A percentile compares a stretch with the other conserved stretches of the same genome.
Conservation (phyloP, 2,113 vertebrate species). For the Alosa alosa region DNA sequence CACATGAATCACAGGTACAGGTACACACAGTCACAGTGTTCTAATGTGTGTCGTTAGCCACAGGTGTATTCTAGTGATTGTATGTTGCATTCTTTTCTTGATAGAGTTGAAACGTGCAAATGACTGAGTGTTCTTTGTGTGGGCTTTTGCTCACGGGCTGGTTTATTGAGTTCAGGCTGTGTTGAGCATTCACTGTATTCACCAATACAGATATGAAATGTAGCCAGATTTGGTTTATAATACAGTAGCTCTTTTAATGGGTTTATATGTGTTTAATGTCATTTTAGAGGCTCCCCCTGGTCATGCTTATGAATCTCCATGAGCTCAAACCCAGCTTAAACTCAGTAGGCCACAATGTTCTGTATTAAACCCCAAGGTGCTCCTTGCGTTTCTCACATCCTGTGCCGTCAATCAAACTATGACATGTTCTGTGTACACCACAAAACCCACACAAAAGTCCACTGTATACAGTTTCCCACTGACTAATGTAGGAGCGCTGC, state of each 20-base stretch:
- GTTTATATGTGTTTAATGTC: not conserved
- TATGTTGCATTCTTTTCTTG: conserved; percentile 21
- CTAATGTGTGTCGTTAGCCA: conserved; percentile 33
- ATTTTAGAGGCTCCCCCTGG: not conserved
- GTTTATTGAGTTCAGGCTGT: not conserved
- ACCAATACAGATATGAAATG: not conserved
- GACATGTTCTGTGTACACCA: conserved; percentile 6
- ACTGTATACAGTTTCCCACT: conserved; percentile 28
- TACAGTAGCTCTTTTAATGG: too few species aligned
- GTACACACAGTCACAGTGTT: conserved; percentile 28
- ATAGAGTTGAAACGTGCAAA: not conserved
- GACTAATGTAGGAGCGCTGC: not conserved
- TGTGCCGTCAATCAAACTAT: not conserved
- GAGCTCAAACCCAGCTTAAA: not conserved
- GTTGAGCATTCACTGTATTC: not conserved
- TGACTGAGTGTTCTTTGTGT: not conserved
- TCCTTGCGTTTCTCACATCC: not conserved
- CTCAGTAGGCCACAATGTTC: not conserved
- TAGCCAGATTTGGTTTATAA: not conserved
- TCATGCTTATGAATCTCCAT: not conserved
- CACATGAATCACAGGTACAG: not conserved
- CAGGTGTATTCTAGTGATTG: conserved; percentile 37
- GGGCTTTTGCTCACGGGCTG: not conserved
- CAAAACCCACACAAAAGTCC: conserved; percentile 25
- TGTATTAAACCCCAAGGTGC: not conserved